Evolutionary conservation across 2,888 invertebrate species (phyloP).

Genomic region (Drosophila emarginata): DNA sequence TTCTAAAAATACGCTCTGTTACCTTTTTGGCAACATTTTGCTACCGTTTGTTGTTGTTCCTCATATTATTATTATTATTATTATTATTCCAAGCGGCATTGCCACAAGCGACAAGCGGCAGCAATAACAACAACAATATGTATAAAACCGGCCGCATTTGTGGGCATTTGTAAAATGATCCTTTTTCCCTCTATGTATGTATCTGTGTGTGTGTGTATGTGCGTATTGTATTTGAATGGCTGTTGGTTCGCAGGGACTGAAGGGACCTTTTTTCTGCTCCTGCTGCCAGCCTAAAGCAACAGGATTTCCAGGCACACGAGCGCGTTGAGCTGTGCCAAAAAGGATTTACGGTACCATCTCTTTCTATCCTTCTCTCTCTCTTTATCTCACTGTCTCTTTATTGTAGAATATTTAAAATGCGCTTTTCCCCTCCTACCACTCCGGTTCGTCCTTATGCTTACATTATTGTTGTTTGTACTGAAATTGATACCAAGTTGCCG

Average conservation of each 20-base stretch:
- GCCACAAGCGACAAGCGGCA: conserved; percentile 74
- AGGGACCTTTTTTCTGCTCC: conserved; percentile 23
- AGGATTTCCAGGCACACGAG: conserved; percentile 61
- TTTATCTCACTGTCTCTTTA: conserved; percentile 32
- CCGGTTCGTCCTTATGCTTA: conserved; percentile 7
- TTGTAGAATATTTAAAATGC: conserved; percentile 53
- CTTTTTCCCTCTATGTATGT: conserved; percentile 52
- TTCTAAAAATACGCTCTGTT: conserved; percentile 43
- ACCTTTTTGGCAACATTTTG: conserved; percentile 38
- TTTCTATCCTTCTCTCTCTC: conserved; percentile 2
- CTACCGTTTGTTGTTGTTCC: conserved; percentile 27
- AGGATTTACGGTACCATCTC: conserved; percentile 60
- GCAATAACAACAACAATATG: conserved; percentile 43
- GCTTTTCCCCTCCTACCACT: conserved; percentile 24
- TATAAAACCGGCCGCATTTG: conserved; percentile 72
- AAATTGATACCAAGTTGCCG: conserved; percentile 64
- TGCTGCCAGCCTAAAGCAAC: conserved; percentile 65
- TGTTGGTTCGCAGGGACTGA: conserved; percentile 39
- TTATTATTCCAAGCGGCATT: conserved; percentile 45
- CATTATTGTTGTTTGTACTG: conserved; percentile 43
- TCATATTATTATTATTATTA: conserved; percentile 31
- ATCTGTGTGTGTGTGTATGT: conserved; percentile 19
- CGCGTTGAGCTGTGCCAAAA: conserved; percentile 77
- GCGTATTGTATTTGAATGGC: conserved; percentile 10
- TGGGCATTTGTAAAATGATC: conserved; percentile 77